These are phyloP conservation scores for Eubasilissa splendida DNA, from an alignment of 2,888 invertebrate genomes.

Conservation along the genomic window DNA sequence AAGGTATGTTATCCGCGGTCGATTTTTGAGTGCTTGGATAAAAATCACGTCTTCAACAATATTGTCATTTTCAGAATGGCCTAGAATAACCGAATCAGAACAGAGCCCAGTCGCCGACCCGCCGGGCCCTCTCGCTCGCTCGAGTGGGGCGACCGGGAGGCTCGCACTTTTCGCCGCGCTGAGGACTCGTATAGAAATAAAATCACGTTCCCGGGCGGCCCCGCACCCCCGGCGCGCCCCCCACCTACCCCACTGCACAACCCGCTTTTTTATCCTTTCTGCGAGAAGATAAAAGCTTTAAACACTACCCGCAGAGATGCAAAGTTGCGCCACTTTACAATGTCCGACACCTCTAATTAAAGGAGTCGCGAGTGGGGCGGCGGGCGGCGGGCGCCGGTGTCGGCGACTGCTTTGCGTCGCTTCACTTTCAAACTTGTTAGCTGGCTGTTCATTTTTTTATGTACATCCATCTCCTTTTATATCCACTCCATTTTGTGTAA, in stretches of 20 bases:
- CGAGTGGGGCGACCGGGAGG: conserved; percentile 34
- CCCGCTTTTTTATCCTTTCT: background rate
- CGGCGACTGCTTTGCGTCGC: conserved; percentile 14
- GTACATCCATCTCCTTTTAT: too few species aligned
- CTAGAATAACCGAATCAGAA: background rate
- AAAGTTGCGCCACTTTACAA: conserved; percentile 42
- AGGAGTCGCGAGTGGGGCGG: conserved; percentile 39
- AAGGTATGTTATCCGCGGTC: too few species aligned
- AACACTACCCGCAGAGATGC: conserved; percentile 30
- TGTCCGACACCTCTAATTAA: conserved; percentile 57
- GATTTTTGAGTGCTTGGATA: too few species aligned
- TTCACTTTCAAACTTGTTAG: background rate
- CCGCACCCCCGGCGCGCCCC: background rate
- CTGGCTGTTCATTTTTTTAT: too few species aligned
- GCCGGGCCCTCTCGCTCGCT: conserved; percentile 4
- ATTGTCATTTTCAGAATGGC: too few species aligned
- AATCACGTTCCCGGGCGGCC: background rate
- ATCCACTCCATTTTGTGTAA: too few species aligned
- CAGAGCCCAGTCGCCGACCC: background rate
- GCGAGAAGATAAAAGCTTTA: conserved; percentile 30
- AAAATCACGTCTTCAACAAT: too few species aligned
- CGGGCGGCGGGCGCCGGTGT: background rate
- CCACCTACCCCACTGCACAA: background rate
- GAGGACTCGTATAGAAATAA: conserved; percentile 29
- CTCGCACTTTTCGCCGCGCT: conserved; percentile 11